phyloP scores from a whole-genome alignment of 2,888 invertebrate species.

The Thymelicus acteon region DNA sequence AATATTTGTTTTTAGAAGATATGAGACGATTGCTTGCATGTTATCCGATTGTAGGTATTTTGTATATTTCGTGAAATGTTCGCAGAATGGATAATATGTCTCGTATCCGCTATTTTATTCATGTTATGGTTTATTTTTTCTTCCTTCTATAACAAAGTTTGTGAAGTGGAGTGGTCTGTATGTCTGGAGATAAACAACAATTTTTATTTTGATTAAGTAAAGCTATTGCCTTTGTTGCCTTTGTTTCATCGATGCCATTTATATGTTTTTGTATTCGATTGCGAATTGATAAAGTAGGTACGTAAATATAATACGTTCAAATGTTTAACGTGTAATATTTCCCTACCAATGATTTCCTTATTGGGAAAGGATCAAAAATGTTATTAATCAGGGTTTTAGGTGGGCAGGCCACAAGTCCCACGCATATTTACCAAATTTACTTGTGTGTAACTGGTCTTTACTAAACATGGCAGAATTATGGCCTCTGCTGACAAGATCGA shows the following conservation, averaged over 20 bases:
- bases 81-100: neutral
- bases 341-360: conserved; percentile 44
- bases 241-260: conserved; percentile 10
- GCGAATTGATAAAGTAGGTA: neutral
- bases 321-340: neutral
- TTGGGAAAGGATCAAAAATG: conserved; percentile 69
- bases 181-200: neutral
- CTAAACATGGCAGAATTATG: conserved; percentile 40
- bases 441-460: conserved; percentile 30
- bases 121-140: neutral
- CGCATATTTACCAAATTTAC: conserved; percentile 51
- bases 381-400: conserved; percentile 65
- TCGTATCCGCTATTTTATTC: neutral
- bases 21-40: neutral
- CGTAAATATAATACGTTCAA: neutral
- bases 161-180: neutral
- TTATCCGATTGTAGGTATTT: neutral
- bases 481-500: conserved; percentile 13
- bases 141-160: neutral
- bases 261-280: neutral
- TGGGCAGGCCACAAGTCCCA: conserved; percentile 73
- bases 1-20: neutral
- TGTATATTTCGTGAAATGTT: neutral
- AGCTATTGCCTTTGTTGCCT: neutral
- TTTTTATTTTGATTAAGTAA: neutral